phyloP scores from a whole-genome alignment of 1,140 invertebrate genomes.

The Portunus trituberculatus region DNA sequence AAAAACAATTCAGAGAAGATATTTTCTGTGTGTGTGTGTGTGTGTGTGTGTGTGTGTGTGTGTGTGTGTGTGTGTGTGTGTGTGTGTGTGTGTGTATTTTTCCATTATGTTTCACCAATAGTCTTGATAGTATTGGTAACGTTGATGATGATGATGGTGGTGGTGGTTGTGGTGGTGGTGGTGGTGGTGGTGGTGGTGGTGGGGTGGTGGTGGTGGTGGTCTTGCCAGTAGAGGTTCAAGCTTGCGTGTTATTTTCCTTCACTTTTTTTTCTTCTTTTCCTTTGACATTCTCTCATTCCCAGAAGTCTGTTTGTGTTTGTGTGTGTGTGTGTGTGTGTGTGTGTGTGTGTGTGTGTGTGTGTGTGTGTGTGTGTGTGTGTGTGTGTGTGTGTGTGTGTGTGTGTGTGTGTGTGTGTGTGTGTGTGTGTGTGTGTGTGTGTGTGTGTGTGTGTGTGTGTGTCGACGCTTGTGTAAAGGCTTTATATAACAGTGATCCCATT shows the following conservation, averaged over 20 bases:
- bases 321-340: too few species aligned
- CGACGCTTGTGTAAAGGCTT: too few species aligned
- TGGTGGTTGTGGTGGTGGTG: not conserved
- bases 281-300: too few species aligned
- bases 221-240: not conserved
- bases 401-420: too few species aligned
- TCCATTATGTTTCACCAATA: not conserved
- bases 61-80: not conserved
- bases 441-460: too few species aligned
- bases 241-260: not conserved
- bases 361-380: too few species aligned
- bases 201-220: not conserved
- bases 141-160: not conserved
- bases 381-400: too few species aligned
- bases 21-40: not conserved
- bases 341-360: too few species aligned
- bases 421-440: too few species aligned
- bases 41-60: slow-evolving; percentile 10
- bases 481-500: too few species aligned
- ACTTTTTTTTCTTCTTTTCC: too few species aligned
- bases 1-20: not conserved
- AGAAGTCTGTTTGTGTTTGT: too few species aligned
- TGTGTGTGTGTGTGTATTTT: not conserved
- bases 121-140: not conserved
- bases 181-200: not conserved